A percentile compares a stretch with the other conserved stretches of the same genome.
phyloP scores from a whole-genome alignment of 2,888 invertebrate species.

The Melikaiella ostensackeni region DNA sequence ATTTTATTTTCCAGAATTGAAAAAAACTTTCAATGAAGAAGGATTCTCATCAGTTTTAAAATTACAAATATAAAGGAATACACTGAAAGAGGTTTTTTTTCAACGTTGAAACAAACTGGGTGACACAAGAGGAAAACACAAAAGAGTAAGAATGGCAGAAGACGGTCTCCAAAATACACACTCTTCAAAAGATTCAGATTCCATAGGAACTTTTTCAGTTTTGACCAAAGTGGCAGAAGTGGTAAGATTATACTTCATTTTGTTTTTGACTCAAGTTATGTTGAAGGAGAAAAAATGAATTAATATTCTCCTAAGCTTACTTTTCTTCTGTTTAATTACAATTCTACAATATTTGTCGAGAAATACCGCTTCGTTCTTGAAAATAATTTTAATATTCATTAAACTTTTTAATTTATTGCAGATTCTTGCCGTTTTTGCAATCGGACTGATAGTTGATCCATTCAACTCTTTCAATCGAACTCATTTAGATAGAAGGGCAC shows the following conservation, averaged over 20 bases:
- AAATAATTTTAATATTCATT: neutral
- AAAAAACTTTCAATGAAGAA: neutral
- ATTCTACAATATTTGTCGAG: too few species aligned
- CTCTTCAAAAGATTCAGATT: constrained; percentile 79
- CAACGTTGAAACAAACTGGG: constrained; percentile 72
- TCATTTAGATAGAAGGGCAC: constrained; percentile 75
- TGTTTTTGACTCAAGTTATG: neutral
- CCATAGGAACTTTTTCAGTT: constrained; percentile 78
- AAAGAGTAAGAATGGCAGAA: constrained; percentile 82
- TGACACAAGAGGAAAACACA: constrained; percentile 73
- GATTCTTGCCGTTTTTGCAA: constrained; percentile 82
- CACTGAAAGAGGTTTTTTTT: neutral
- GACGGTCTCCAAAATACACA: constrained; percentile 79
- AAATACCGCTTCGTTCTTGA: neutral
- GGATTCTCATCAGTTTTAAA: neutral
- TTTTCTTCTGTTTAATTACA: too few species aligned
- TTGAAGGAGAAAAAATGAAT: neutral
- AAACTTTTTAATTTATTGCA: constrained; percentile 68
- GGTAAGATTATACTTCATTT: constrained; percentile 77
- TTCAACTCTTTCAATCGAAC: constrained; percentile 76
- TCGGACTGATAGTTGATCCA: constrained; percentile 83
- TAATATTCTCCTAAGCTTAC: neutral
- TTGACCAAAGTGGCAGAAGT: constrained; percentile 82
- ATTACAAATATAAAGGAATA: neutral
- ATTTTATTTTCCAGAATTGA: neutral